Evolutionary conservation across 2,888 invertebrate species (phyloP).

Genomic region (Pilophorus perplexus): DNA sequence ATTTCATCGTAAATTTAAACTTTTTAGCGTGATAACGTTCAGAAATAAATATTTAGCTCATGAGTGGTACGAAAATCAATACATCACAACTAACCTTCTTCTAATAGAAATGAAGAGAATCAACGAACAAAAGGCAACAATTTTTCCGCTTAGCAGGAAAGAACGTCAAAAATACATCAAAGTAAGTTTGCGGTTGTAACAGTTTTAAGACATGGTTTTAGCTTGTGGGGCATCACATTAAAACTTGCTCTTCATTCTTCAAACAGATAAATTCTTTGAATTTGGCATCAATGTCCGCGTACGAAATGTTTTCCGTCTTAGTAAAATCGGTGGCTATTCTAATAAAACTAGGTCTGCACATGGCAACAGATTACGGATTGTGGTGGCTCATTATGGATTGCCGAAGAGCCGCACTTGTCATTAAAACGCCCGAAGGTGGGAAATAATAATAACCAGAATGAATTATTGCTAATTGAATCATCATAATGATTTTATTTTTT

Average conservation of each 20-base stretch:
- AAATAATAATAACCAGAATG: not conserved
- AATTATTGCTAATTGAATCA: not conserved
- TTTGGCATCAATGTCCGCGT: constrained; percentile 51
- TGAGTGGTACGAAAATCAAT: constrained; percentile 70
- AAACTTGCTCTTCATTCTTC: not conserved
- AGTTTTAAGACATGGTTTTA: not conserved
- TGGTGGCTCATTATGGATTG: constrained; percentile 66
- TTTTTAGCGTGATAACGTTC: constrained; percentile 60
- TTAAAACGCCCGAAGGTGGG: not conserved
- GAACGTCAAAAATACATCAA: constrained; percentile 64
- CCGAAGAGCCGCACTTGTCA: not conserved
- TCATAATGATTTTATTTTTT: not conserved
- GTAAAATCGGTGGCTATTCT: constrained; percentile 59
- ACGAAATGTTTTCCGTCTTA: constrained; percentile 38
- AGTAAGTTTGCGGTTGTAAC: constrained; percentile 52
- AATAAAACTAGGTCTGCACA: constrained; percentile 69
- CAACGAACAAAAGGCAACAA: constrained; percentile 60
- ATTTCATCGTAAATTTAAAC: not conserved
- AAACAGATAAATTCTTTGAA: constrained; percentile 48
- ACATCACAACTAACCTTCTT: constrained; percentile 64
- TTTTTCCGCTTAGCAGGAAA: constrained; percentile 62
- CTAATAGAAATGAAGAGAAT: constrained; percentile 63
- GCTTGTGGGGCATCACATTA: not conserved
- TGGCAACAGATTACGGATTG: constrained; percentile 73
- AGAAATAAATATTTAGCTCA: constrained; percentile 68